Evolutionary conservation across 2,888 invertebrate genomes (phyloP).

Genomic region (Pantelozetes paolii): DNA sequence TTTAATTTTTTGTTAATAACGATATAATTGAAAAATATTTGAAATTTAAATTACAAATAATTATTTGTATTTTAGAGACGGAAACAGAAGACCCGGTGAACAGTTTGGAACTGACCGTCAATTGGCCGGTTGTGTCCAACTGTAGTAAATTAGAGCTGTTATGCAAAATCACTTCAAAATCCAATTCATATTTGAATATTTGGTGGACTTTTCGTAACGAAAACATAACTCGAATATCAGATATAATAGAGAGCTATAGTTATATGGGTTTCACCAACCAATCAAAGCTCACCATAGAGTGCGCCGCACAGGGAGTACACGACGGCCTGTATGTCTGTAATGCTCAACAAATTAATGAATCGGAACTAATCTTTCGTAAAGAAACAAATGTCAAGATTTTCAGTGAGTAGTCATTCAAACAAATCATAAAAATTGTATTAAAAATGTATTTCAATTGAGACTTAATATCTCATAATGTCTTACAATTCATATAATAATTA

Average conservation of each 20-base stretch:
- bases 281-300: constrained; percentile 45
- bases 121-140: constrained; percentile 46
- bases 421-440: no score
- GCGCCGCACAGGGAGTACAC: constrained; percentile 45
- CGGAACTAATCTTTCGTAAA: constrained; percentile 45
- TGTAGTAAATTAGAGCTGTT: constrained; percentile 47
- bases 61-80: no score
- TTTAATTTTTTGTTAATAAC: no score
- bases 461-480: no score
- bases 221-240: constrained; percentile 40
- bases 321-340: constrained; percentile 47
- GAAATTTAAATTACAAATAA: no score
- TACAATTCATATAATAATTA: no score
- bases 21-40: no score
- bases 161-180: constrained; percentile 42
- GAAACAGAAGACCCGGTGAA: no score
- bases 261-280: constrained; percentile 43
- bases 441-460: no score
- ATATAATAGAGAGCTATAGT: constrained; percentile 31
- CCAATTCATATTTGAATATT: constrained; percentile 36
- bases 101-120: constrained; percentile 44
- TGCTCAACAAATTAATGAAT: constrained; percentile 45
- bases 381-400: constrained; percentile 46
- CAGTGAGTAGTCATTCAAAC: constrained; percentile 38
- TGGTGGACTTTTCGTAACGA: constrained; percentile 48